Conservation (phyloP, 2,113 vertebrate genomes). For the Onychostoma macrolepis region DNA sequence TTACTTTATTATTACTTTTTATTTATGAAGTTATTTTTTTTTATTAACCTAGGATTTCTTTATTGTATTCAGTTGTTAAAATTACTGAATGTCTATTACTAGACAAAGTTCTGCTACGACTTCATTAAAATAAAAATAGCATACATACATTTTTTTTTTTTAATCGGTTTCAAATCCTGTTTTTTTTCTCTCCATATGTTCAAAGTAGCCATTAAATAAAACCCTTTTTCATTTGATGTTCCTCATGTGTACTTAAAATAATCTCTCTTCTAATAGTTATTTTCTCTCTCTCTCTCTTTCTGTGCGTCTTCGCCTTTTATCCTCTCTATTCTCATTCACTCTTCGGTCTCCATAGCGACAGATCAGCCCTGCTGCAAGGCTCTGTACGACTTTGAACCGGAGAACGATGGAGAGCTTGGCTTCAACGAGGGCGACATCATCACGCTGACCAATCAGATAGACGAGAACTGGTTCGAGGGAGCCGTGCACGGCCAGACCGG, state of each 20-base stretch:
- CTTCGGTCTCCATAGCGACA: slow-evolving; percentile 66
- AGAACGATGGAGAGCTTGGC: slow-evolving; percentile 92
- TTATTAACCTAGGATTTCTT: background rate
- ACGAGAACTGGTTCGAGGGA: slow-evolving; percentile 98
- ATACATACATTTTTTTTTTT: background rate
- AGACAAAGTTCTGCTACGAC: background rate
- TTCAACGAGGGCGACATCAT: slow-evolving; percentile 94
- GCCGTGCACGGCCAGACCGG: slow-evolving; percentile 84
- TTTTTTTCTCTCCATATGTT: background rate
- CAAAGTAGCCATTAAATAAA: background rate
- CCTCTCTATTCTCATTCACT: background rate
- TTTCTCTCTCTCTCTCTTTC: background rate
- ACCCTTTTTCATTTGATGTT: background rate
- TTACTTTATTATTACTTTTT: too few relatives aligned
- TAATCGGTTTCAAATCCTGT: background rate
- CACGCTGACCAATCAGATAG: slow-evolving; percentile 90
- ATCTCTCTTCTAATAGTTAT: background rate
- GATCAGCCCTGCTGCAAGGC: slow-evolving; percentile 93
- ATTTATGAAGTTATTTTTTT: too few relatives aligned
- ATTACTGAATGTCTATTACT: background rate
- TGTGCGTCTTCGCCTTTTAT: background rate
- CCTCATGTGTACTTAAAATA: slow-evolving; percentile 33
- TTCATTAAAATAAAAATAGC: background rate
- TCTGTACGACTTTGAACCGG: slow-evolving; percentile 93
- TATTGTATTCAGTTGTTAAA: background rate